phyloP scores from a whole-genome alignment of 1,140 invertebrate genomes.

The Tetramorium simillimum region DNA sequence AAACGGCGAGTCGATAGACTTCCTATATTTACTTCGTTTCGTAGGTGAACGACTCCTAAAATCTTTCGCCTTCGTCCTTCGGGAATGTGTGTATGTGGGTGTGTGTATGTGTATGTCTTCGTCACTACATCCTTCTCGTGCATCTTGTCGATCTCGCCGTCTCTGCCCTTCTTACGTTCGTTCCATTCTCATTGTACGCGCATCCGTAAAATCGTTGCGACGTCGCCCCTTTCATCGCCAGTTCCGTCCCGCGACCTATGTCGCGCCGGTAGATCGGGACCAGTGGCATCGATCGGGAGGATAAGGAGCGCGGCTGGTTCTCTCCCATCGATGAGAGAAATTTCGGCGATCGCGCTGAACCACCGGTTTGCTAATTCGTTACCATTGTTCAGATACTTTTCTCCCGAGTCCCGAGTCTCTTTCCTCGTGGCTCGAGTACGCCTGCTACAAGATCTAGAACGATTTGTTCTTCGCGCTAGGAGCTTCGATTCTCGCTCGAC shows the following conservation, averaged over 20 bases:
- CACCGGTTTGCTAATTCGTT: constrained; percentile 11
- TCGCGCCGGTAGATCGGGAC: constrained; percentile 39
- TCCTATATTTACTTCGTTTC: constrained; percentile 17
- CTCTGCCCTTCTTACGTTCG: constrained; percentile 38
- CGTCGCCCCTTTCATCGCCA: constrained; percentile 17
- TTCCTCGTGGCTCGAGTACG: constrained; percentile 28
- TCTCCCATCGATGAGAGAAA: constrained; percentile 41
- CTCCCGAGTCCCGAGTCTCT: constrained; percentile 10
- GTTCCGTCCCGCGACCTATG: not conserved
- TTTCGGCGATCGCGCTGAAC: constrained; percentile 45
- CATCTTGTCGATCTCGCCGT: constrained; percentile 38
- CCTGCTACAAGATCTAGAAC: constrained; percentile 54
- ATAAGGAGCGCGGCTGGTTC: constrained; percentile 30
- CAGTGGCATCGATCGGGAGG: constrained; percentile 42
- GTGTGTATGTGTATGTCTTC: constrained; percentile 7
- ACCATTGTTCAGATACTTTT: not conserved
- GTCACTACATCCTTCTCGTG: constrained; percentile 2
- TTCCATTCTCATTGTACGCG: constrained; percentile 32
- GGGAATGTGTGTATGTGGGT: not conserved
- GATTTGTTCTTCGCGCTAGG: constrained; percentile 64
- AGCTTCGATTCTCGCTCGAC: constrained; percentile 66
- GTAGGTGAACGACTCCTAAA: constrained; percentile 26
- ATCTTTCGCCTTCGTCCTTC: constrained; percentile 40
- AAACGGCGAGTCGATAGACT: constrained; percentile 68
- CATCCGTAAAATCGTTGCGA: constrained; percentile 53